Evolutionary conservation across 2,888 invertebrate genomes (phyloP).

Genomic region (Zaprionus obscuricornis): DNA sequence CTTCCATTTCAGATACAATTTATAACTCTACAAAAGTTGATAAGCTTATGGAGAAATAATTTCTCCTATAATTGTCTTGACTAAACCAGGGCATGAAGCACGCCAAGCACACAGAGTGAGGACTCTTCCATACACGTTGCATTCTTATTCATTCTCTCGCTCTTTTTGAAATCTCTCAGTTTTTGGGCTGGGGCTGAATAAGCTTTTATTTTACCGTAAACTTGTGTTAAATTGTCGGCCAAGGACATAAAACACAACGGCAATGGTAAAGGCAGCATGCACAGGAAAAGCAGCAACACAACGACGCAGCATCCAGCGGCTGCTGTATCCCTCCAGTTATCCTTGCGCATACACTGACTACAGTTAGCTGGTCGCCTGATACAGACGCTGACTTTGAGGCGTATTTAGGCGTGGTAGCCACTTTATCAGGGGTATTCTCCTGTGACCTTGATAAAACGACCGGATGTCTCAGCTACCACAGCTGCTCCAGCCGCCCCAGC

Average conservation of each 20-base stretch:
- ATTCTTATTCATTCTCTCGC: no score
- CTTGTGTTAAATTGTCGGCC: constrained; percentile 23
- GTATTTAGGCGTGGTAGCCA: constrained; percentile 84
- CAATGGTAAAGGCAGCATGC: no score
- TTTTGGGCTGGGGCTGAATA: background rate
- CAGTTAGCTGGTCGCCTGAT: constrained; percentile 80
- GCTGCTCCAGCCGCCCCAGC: constrained; percentile 32
- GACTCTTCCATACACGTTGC: no score
- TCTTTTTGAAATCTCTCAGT: no score
- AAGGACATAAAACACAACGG: constrained; percentile 15
- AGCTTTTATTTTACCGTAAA: constrained; percentile 36
- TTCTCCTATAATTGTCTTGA: no score
- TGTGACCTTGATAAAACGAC: constrained; percentile 67
- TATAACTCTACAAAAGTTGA: no score
- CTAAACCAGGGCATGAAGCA: no score
- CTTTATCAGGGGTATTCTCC: constrained; percentile 16
- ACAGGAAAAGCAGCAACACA: no score
- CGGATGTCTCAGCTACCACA: constrained; percentile 39
- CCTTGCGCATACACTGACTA: constrained; percentile 8
- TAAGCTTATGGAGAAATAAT: no score
- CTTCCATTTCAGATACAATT: no score
- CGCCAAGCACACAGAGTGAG: no score
- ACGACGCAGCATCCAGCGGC: constrained; percentile 44
- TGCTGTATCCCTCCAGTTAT: constrained; percentile 10
- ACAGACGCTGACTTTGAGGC: constrained; percentile 83